phyloP scores from a whole-genome alignment of 2,113 vertebrate species.

The Tringa solitaria region DNA sequence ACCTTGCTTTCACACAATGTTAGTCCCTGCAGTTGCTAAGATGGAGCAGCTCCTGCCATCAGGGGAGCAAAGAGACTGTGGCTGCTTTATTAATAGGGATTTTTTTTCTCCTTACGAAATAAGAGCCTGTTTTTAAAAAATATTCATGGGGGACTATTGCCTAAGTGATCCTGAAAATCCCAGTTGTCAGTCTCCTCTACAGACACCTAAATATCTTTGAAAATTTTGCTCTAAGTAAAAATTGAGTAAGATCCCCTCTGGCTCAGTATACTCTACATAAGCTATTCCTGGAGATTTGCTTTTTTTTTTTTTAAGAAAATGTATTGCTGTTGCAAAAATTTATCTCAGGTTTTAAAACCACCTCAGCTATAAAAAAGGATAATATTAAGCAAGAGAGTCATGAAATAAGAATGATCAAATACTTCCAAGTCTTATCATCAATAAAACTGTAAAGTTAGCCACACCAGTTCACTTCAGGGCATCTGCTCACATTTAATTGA shows the following conservation, averaged over 20 bases:
- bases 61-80: not conserved
- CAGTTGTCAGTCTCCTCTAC: not conserved
- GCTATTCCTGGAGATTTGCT: not conserved
- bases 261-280: not conserved
- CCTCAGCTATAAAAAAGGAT: conserved; percentile 17
- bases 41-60: not conserved
- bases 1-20: not conserved
- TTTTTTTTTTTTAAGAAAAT: not conserved
- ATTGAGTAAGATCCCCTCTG: not conserved
- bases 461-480: conserved; percentile 48
- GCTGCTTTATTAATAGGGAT: not conserved
- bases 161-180: not conserved
- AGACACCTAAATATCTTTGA: not conserved
- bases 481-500: conserved; percentile 59
- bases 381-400: conserved; percentile 20
- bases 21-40: not conserved
- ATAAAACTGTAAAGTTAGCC: conserved; percentile 45
- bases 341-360: not conserved
- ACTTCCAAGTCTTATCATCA: conserved; percentile 40
- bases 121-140: not conserved
- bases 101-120: not conserved
- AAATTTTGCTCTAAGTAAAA: not conserved
- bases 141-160: not conserved
- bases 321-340: not conserved
- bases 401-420: conserved; percentile 51